Conservation (phyloP, 2,113 vertebrate genomes). For the Scomber colias region DNA sequence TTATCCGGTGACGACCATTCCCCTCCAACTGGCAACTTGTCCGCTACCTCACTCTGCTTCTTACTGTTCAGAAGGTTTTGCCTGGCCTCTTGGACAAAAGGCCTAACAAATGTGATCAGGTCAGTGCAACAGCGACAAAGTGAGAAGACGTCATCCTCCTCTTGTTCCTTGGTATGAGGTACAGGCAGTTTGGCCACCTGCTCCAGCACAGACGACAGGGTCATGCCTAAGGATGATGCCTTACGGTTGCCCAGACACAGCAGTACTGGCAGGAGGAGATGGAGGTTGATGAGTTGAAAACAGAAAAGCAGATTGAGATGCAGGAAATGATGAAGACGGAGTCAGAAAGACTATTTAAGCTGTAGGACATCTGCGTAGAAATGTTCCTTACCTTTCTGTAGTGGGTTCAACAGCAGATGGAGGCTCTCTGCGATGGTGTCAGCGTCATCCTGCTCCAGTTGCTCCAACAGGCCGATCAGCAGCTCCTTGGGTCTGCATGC, state of each 20-base stretch:
- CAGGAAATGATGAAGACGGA: too few relatives aligned
- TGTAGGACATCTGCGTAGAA: neutral
- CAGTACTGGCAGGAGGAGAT: constrained; percentile 83
- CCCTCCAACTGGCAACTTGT: neutral
- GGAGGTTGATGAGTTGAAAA: neutral
- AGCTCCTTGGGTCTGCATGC: constrained; percentile 95
- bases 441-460: constrained; percentile 91
- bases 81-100: constrained; percentile 89
- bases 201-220: constrained; percentile 90
- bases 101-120: constrained; percentile 87
- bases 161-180: constrained; percentile 90
- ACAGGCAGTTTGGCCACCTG: constrained; percentile 91
- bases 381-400: constrained; percentile 89
- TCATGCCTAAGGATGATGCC: constrained; percentile 92
- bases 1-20: constrained; percentile 7
- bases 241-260: constrained; percentile 89
- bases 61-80: constrained; percentile 60
- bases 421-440: constrained; percentile 87
- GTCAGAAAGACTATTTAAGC: too few relatives aligned
- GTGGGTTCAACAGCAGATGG: constrained; percentile 89
- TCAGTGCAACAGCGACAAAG: constrained; percentile 90
- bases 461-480: constrained; percentile 94
- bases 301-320: too few relatives aligned
- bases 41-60: neutral
- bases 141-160: constrained; percentile 88